phyloP scores from a whole-genome alignment of 2,113 vertebrate species.

The Agelaius tricolor region DNA sequence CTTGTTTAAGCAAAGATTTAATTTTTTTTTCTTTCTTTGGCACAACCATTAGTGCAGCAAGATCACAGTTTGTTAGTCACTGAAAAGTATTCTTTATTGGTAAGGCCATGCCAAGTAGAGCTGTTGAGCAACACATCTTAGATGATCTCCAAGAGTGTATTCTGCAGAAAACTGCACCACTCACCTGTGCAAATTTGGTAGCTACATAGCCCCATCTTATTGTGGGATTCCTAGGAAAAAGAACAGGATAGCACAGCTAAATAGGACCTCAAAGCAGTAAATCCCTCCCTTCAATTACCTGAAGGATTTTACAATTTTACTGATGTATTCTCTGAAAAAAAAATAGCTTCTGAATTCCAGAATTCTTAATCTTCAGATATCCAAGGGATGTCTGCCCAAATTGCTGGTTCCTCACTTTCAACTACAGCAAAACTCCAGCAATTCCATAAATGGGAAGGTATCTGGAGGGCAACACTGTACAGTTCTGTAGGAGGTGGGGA shows the following conservation, averaged over 20 bases:
- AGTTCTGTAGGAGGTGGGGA: not conserved
- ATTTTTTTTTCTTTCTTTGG: not conserved
- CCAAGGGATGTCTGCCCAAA: not conserved
- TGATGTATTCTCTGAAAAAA: not conserved
- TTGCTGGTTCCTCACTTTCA: not conserved
- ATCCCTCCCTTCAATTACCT: not conserved
- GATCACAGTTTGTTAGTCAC: not conserved
- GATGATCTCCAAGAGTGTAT: not conserved
- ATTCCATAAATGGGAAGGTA: not conserved
- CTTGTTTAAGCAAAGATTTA: not conserved
- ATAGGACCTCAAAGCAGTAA: not conserved
- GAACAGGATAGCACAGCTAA: not conserved
- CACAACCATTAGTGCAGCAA: not conserved
- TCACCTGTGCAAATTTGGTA: slow-evolving; percentile 91
- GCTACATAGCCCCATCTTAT: slow-evolving; percentile 92
- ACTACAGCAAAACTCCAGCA: not conserved
- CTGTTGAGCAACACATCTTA: not conserved
- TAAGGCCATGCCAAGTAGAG: not conserved
- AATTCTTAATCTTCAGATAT: not conserved
- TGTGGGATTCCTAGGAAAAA: slow-evolving; percentile 79
- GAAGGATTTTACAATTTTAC: not conserved
- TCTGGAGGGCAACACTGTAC: not conserved
- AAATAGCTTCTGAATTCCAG: rapidly evolving
- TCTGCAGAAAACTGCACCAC: not conserved
- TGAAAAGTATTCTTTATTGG: not conserved